Evolutionary conservation across 2,797 vertebrate species (phyloP).

Genomic region (Naso thynnoides): DNA sequence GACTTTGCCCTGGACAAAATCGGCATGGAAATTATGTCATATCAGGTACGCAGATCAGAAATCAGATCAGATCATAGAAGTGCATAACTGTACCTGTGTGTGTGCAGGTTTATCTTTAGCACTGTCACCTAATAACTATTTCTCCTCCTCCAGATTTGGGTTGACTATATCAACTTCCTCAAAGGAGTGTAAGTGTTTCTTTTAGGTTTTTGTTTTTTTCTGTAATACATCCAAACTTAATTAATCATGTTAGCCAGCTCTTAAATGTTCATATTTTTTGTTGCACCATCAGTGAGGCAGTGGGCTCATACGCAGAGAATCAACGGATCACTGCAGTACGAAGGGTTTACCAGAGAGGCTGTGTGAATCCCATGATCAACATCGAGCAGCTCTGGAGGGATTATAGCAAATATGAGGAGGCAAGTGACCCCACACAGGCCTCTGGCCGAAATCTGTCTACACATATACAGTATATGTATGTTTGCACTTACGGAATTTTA

Average conservation of each 20-base stretch:
- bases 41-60: conserved; percentile 88
- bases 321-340: conserved; percentile 98
- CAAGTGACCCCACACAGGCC: conserved; percentile 64
- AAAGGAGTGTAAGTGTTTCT: conserved; percentile 96
- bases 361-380: conserved; percentile 99
- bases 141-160: conserved; percentile 91
- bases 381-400: conserved; percentile 99
- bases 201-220: background rate
- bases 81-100: background rate
- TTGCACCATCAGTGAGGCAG: conserved; percentile 89
- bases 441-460: background rate
- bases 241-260: background rate
- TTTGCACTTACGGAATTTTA: background rate
- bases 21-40: conserved; percentile 99
- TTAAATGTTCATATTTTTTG: background rate
- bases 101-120: background rate
- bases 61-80: no score
- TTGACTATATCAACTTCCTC: conserved; percentile 99
- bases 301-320: conserved; percentile 98
- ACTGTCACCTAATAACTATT: conserved; percentile 10
- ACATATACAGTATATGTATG: no score
- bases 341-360: conserved; percentile 98
- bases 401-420: conserved; percentile 99
- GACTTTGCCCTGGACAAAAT: conserved; percentile 99
- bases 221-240: background rate